phyloP scores from a whole-genome alignment of 2,113 vertebrate genomes.

The Pseudorhombus dupliciocellatus region DNA sequence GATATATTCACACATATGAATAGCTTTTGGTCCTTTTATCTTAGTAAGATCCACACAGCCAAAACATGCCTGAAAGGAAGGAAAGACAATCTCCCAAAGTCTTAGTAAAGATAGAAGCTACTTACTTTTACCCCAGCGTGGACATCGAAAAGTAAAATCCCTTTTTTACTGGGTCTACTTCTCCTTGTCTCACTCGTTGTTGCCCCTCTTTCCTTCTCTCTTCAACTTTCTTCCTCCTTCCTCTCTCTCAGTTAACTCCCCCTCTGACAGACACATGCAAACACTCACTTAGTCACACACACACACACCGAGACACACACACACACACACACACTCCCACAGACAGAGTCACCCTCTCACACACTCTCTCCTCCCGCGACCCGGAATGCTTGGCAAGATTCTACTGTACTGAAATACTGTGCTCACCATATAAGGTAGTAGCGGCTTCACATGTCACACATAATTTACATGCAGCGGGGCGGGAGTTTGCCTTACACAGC shows the following conservation, averaged over 20 bases:
- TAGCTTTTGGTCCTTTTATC: constrained; percentile 15
- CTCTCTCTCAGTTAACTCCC: constrained; percentile 67
- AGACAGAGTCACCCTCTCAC: constrained; percentile 73
- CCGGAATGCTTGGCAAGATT: constrained; percentile 84
- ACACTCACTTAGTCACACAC: constrained; percentile 63
- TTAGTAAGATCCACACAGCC: not conserved
- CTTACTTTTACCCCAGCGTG: constrained; percentile 67
- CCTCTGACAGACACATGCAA: constrained; percentile 72
- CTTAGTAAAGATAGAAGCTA: constrained; percentile 29
- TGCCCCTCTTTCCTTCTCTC: constrained; percentile 47
- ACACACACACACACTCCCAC: constrained; percentile 64
- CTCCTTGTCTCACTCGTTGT: constrained; percentile 31
- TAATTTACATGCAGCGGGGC: constrained; percentile 85
- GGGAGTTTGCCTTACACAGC: constrained; percentile 78
- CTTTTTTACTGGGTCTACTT: constrained; percentile 47
- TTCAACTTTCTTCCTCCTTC: constrained; percentile 72
- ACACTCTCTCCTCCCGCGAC: constrained; percentile 79
- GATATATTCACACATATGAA: constrained; percentile 4
- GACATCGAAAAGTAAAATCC: constrained; percentile 48
- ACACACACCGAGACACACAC: constrained; percentile 46
- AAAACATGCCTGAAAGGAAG: constrained; percentile 14
- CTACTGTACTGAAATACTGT: constrained; percentile 84
- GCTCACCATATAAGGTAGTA: constrained; percentile 89
- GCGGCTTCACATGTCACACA: constrained; percentile 87
- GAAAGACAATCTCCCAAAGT: constrained; percentile 18